A percentile compares a stretch with the other conserved stretches of the same genome.
Evolutionary conservation across 2,113 vertebrate species (phyloP).

Genomic region (Pimephales promelas): DNA sequence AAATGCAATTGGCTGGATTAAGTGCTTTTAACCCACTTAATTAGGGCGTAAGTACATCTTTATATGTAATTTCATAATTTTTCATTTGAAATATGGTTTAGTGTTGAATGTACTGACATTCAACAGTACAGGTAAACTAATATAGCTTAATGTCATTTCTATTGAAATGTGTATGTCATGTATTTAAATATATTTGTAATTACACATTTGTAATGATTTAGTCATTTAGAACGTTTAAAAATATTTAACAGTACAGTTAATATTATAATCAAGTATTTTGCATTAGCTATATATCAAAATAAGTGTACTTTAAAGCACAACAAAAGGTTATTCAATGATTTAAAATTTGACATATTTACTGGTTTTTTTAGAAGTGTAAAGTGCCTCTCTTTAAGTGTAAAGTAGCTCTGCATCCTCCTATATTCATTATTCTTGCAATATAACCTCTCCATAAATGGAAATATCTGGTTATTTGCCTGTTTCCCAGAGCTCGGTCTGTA

Average conservation of each 20-base stretch:
- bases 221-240: not conserved
- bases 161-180: not conserved
- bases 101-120: too few relatives aligned
- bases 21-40: not conserved
- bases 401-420: not conserved
- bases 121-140: not conserved
- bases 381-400: too few relatives aligned
- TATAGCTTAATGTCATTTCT: not conserved
- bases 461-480: constrained; percentile 1
- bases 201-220: not conserved
- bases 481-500: constrained; percentile 5
- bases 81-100: not conserved
- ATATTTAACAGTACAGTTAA: not conserved
- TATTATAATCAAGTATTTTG: not conserved
- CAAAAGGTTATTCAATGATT: not conserved
- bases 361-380: too few relatives aligned
- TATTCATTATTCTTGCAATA: constrained; percentile 26
- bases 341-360: not conserved
- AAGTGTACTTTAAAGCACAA: not conserved
- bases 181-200: not conserved
- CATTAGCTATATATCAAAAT: not conserved
- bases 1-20: not conserved
- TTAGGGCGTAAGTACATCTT: not conserved
- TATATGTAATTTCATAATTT: not conserved
- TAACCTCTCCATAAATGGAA: constrained; percentile 8